Percentiles rank a stretch among this genome's conserved stretches.
phyloP scores from a whole-genome alignment of 2,888 invertebrate species.

The Diaphora mendica region DNA sequence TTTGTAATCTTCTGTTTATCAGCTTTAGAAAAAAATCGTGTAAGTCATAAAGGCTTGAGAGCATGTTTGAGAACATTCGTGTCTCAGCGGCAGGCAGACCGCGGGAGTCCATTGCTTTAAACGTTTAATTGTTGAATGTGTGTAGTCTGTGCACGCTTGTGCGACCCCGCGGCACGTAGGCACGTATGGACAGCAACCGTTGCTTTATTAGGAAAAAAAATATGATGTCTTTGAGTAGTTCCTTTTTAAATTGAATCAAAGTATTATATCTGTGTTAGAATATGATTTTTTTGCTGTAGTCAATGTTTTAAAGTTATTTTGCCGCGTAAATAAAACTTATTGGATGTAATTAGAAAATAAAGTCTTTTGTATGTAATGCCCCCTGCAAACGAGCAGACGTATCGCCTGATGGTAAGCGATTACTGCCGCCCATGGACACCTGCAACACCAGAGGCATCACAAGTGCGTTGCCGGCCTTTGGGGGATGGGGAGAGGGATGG shows the following conservation, averaged over 20 bases:
- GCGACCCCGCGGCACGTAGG: constrained; percentile 34
- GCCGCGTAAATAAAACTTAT: not conserved
- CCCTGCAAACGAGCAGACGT: too few species aligned
- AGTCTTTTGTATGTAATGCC: too few species aligned
- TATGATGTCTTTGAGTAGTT: constrained; percentile 1
- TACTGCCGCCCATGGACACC: too few species aligned
- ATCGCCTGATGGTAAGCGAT: too few species aligned
- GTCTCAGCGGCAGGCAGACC: constrained; percentile 27
- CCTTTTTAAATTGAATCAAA: not conserved
- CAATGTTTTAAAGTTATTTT: constrained; percentile 1
- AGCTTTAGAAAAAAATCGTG: not conserved
- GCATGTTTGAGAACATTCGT: constrained; percentile 5
- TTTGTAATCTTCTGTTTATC: not conserved
- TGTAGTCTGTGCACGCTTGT: constrained; percentile 36
- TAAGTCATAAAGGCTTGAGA: constrained; percentile 1
- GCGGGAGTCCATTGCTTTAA: constrained; percentile 50
- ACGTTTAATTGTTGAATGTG: constrained; percentile 52
- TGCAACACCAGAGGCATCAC: too few species aligned
- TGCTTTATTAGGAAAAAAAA: constrained; percentile 4
- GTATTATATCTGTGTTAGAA: not conserved
- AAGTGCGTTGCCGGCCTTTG: too few species aligned
- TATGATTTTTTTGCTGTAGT: not conserved
- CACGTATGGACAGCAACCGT: constrained; percentile 37
- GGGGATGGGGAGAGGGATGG: too few species aligned
- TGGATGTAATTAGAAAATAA: too few species aligned